Evolutionary conservation across 2,113 vertebrate genomes (phyloP), one percentile per base, ranked within the genome.

Genomic region (Neolamprologus modestus): DNA sequence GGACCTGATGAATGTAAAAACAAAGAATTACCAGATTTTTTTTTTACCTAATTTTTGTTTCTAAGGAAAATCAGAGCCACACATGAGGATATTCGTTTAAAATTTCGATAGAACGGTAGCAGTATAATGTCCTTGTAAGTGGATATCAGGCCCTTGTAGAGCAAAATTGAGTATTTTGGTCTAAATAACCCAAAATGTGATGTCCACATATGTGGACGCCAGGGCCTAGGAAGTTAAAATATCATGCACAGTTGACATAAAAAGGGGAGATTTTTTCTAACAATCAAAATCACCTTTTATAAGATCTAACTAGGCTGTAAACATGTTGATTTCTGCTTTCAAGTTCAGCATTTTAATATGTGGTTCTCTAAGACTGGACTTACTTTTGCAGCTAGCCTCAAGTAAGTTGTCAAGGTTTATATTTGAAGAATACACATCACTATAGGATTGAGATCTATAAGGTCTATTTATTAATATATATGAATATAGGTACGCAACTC

Each of bases 21-120:
- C 53, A 54, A 54, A 54, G 3, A 0, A 21, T 54, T 21, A 21
- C 0, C 53, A 1, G 19, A 53, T 10, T 21, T 4, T 11, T 52
- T 53, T 54, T 54, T 54, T 4, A 2, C 9, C 24, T 21, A 24
- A 7, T 24, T 24, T 13, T 4, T 13, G 11, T 55, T 55, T 55
- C 11, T 24, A 4, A 55, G 21, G 1, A 1, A 55, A 13, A 24
- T 7, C 2, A 14, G 54, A 55, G 12, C 21, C 0, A 26, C 21
- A 55, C 1, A 55, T 55, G 21, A 55, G 4, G 12, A 8, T 26
- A 13, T 1, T 55, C 1, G 1, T 26, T 55, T 55, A 55, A 14
- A 55, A 8, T 55, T 55, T 55, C 1, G 1, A 55, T 3, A 55
- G 6, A 55, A 26, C 54, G 26, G 1, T 13, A 13, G 54, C 21